A percentile compares a stretch with the other conserved stretches of the same genome.
Conservation (phyloP, 2,888 invertebrate species). For the Himalopsyche japonica region DNA sequence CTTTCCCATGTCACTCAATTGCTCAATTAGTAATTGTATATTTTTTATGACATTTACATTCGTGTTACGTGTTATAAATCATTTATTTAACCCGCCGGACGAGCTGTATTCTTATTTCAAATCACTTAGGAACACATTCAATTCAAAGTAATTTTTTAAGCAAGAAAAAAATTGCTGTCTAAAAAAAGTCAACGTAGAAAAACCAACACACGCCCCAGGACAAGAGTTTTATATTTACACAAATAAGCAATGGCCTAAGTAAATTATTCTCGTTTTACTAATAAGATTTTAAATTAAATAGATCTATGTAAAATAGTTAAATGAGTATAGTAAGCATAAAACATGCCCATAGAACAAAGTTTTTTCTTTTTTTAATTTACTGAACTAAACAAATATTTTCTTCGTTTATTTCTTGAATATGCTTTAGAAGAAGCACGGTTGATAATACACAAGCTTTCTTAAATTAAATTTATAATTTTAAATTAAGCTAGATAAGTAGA, state of each 20-base stretch:
- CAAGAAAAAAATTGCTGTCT: slow-evolving; percentile 32
- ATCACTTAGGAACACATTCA: slow-evolving; percentile 38
- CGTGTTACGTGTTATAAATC: background rate
- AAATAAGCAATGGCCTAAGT: slow-evolving; percentile 18
- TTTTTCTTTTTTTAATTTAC: no score
- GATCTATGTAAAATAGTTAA: no score
- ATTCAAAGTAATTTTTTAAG: slow-evolving; percentile 25
- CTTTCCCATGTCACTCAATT: background rate
- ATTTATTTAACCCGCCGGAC: background rate
- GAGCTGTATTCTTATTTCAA: slow-evolving; percentile 25
- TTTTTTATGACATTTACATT: background rate
- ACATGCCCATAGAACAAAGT: no score
- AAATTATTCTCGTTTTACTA: background rate
- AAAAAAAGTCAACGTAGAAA: slow-evolving; percentile 36
- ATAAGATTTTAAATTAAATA: background rate
- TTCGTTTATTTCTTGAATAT: no score
- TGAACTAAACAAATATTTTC: no score
- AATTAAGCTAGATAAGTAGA: no score
- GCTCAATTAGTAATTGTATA: background rate
- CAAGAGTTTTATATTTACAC: background rate
- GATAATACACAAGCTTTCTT: no score
- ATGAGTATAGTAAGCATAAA: no score
- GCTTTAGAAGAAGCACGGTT: no score
- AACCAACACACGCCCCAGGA: slow-evolving; percentile 35
- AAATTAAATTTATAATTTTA: no score